These are phyloP conservation scores for Phoenoteleia sp. DNA, from an alignment of 2,888 invertebrate genomes.

Conservation along the genomic window DNA sequence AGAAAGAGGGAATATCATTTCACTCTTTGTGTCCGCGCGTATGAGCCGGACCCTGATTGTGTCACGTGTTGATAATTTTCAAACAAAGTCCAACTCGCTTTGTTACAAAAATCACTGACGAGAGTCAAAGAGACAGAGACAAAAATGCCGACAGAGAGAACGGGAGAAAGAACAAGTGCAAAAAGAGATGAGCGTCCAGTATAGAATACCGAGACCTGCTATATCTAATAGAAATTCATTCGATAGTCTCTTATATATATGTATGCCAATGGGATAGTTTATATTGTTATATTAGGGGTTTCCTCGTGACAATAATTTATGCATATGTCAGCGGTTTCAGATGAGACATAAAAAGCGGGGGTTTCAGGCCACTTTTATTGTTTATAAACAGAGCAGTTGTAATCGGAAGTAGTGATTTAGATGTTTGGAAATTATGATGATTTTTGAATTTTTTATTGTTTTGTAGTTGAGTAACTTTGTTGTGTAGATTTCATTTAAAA, in stretches of 20 bases:
- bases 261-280: conserved; percentile 12
- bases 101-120: conserved; percentile 83
- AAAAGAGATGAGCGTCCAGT: conserved; percentile 6
- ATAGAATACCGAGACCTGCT: conserved; percentile 12
- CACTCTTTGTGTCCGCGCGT: conserved; percentile 79
- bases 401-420: too few species aligned
- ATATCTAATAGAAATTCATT: conserved; percentile 13
- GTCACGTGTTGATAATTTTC: conserved; percentile 86
- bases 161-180: conserved; percentile 27
- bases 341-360: too few species aligned
- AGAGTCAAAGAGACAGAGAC: conserved; percentile 19
- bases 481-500: too few species aligned
- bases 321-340: not conserved
- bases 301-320: not conserved
- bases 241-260: not conserved
- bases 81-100: conserved; percentile 83
- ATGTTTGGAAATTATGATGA: too few species aligned
- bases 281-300: not conserved
- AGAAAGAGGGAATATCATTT: conserved; percentile 69
- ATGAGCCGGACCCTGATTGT: conserved; percentile 82
- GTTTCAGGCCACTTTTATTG: too few species aligned
- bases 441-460: too few species aligned
- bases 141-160: conserved; percentile 1
- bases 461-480: too few species aligned
- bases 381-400: too few species aligned